Conservation (phyloP, 2,888 invertebrate species). For the Caenorhabditis sinica region DNA sequence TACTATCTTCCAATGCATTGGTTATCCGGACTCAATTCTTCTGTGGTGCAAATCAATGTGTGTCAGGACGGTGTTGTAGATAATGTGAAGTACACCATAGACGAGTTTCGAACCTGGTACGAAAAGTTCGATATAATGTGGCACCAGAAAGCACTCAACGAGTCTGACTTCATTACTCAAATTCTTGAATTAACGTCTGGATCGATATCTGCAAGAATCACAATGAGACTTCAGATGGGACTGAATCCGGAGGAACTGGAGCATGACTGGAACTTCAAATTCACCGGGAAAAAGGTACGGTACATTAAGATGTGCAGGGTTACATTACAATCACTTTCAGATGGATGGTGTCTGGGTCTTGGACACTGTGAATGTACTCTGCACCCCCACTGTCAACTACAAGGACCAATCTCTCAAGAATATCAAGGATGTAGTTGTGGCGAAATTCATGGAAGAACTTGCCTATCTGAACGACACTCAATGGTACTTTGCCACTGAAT, state of each 20-base stretch:
- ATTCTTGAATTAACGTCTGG: neutral
- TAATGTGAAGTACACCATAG: neutral
- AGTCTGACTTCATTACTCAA: no score
- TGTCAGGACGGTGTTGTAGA: neutral
- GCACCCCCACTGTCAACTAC: neutral
- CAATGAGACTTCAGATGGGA: constrained; percentile 14
- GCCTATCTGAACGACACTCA: neutral
- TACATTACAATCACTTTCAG: neutral
- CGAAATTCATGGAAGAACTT: neutral
- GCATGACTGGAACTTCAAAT: constrained; percentile 15
- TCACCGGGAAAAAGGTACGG: neutral
- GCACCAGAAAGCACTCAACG: neutral
- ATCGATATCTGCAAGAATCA: neutral
- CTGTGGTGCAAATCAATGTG: neutral
- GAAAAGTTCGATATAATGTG: neutral
- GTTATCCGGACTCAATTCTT: neutral
- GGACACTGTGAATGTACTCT: neutral
- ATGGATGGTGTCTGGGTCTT: neutral
- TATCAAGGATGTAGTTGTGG: neutral
- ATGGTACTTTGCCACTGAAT: neutral
- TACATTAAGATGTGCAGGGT: no score
- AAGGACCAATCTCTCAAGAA: neutral
- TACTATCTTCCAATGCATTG: neutral
- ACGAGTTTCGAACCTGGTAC: neutral
- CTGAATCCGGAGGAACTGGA: neutral